Evolutionary conservation across 2,113 vertebrate species (phyloP), one percentile per base, ranked within the genome.

Genomic region (Cyphomyrus plagiostoma): DNA sequence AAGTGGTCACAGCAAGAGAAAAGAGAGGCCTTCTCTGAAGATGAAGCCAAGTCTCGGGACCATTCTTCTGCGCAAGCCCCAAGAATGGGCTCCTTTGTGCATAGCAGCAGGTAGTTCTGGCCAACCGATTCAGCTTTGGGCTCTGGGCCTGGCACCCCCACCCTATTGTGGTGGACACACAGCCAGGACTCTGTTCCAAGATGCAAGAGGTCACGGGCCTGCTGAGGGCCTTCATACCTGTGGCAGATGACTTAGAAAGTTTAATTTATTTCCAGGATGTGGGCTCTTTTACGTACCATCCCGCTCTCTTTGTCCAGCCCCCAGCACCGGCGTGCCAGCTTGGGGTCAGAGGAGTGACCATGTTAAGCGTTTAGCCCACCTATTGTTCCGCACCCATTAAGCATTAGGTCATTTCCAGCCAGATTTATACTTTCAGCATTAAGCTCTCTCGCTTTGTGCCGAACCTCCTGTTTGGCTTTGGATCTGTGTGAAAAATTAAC

Each of bases 41-140:
- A 92, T 91, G 52, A 92, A 93, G 94, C 94, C 92, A 93, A 93
- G 94, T 95, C 94, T 89, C 89, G 82, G 91, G 90, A 91, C 93
- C 95, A 95, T 96, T 96, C 94, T 95, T 94, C 89, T 91, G 89
- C 91, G 91, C 90, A 91, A 88, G 88, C 91, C 93, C 92, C 77
- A 88, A 93, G 92, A 85, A 93, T 93, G 93, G 94, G 90, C 88
- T 91, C 86, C 92, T 93, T 96, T 95, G 95, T 96, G 92, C 53
- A 39, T 91, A 96, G 91, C 96, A 96, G 96, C 94, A 95, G 95
- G 96, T 94, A 94, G 95, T 93, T 83, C 70, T 88, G 93, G 94
- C 96, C 92, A 94, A 95, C 95, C 92, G 94, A 95, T 95, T 97
- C 97, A 96, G 94, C 94, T 94, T 91, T 92, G 17, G 88, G 93